A percentile compares a stretch with the other conserved stretches of the same genome.
Evolutionary conservation across 1,140 invertebrate species (phyloP).

Genomic region (Harpegnathos saltator): DNA sequence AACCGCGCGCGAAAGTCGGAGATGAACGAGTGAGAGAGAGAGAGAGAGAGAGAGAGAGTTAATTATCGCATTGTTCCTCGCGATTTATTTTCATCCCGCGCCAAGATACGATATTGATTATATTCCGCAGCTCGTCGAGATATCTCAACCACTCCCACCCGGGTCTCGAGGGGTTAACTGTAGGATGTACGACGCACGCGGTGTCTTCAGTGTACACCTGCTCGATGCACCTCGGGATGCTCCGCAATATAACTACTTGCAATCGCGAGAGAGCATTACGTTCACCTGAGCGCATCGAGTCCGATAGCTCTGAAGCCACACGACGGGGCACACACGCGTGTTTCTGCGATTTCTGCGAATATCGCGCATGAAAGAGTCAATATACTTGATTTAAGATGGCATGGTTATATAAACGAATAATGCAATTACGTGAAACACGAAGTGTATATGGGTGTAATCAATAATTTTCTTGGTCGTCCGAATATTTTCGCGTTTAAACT

Average conservation of each 20-base stretch:
- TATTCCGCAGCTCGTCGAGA: conserved; percentile 51
- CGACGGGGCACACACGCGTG: background rate
- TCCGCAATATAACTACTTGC: conserved; percentile 23
- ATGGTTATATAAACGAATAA: too few relatives aligned
- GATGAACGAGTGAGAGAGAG: conserved; percentile 41
- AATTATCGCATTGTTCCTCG: conserved; percentile 48
- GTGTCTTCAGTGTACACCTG: conserved; percentile 50
- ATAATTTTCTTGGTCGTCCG: too few relatives aligned
- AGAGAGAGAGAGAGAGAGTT: conserved; percentile 20
- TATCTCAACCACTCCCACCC: conserved; percentile 59
- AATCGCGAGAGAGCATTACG: conserved; percentile 5
- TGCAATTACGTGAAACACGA: too few relatives aligned
- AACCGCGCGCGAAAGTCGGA: conserved; percentile 24
- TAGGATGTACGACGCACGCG: conserved; percentile 42
- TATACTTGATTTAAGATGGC: too few relatives aligned
- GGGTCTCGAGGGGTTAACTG: conserved; percentile 45
- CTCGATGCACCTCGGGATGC: conserved; percentile 13
- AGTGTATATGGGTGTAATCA: too few relatives aligned
- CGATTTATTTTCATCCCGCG: conserved; percentile 70
- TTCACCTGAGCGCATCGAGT: conserved; percentile 38
- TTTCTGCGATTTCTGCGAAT: background rate
- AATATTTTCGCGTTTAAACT: too few relatives aligned
- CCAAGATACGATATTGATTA: conserved; percentile 61
- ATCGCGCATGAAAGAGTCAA: too few relatives aligned
- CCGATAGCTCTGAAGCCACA: too few relatives aligned